Evolutionary conservation across 1,140 invertebrate species (phyloP), one percentile per base, ranked within the genome.

Genomic region (Lethrus apterus): DNA sequence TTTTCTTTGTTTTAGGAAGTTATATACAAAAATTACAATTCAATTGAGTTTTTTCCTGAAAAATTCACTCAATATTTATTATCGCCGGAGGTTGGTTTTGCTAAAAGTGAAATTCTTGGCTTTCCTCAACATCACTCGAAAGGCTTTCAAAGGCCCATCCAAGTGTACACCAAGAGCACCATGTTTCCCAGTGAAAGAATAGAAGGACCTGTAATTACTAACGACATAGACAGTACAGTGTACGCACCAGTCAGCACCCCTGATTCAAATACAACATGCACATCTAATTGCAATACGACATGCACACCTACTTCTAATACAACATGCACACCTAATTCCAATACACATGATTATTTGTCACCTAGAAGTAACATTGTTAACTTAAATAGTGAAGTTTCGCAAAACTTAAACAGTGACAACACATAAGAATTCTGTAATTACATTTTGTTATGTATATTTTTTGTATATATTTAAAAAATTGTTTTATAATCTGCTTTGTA

Each of bases 11-110:
- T 83, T 9, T 74, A 94, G 92, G 84, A 86, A 57, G 78, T 78
- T 11, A 93, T 92, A 34, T 87, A 81, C 61, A 79, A 84, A 48
- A 93, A 91, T 65, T 97, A 87, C 67, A 79, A 84, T 52, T 78
- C 70, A 18, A 93, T 97, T 41, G 78, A 89, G 57, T 79, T 98
- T 54, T 84, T 83, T 51, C 93, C 93, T 0, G 80, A 90, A 35
- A 84, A 87, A 51, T 97, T 97, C 63, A 84, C 85, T 4, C 84
- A 93, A 46, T 96, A 89, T 69, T 71, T 98, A 15, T 68, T 96
- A 1, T 89, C 86, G n/a, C 70, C 79, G 0, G 89, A 93, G 60
- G 86, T 97, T 13, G 93, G 93, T 2, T 97, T 96, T 67, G 80
- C 76, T 51, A 88, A 87, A 56, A 91, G 86, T 63, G 88, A 90